These are phyloP conservation scores for Acipenser transmontanus DNA, from an alignment of 2,797 vertebrate genomes.

Conservation along the genomic window DNA sequence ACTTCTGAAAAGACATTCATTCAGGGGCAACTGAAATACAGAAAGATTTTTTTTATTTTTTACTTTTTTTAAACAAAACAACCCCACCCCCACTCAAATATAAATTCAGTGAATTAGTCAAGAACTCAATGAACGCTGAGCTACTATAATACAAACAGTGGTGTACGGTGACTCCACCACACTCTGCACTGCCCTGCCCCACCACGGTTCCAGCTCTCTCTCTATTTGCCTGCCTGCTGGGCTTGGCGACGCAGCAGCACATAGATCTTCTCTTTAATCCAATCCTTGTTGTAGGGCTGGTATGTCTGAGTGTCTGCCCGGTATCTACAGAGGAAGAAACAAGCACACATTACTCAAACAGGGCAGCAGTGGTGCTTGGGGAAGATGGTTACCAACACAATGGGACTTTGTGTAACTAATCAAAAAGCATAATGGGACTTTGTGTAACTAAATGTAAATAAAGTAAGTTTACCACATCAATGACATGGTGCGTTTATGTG, in stretches of 20 bases:
- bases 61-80: slow-evolving; percentile 13
- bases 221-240: slow-evolving; percentile 85
- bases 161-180: neutral
- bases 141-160: slow-evolving; percentile 10
- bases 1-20: slow-evolving; percentile 11
- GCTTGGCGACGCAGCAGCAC: slow-evolving; percentile 89
- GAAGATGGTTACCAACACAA: too few relatives aligned
- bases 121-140: neutral
- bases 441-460: neutral
- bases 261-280: slow-evolving; percentile 99
- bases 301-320: slow-evolving; percentile 94
- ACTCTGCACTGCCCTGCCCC: neutral
- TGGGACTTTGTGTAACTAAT: too few relatives aligned
- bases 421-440: too few relatives aligned
- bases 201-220: neutral
- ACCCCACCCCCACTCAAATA: slow-evolving; percentile 4
- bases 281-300: slow-evolving; percentile 96
- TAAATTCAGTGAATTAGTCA: slow-evolving; percentile 1
- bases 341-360: neutral
- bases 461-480: neutral
- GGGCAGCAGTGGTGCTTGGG: too few relatives aligned
- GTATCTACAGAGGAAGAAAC: slow-evolving; percentile 60
- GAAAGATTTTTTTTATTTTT: neutral
- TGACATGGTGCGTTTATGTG: too few relatives aligned
- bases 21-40: slow-evolving; percentile 4